Evolutionary conservation across 2,113 vertebrate genomes (phyloP), one percentile per base, ranked within the genome.

Genomic region (Calypte anna): DNA sequence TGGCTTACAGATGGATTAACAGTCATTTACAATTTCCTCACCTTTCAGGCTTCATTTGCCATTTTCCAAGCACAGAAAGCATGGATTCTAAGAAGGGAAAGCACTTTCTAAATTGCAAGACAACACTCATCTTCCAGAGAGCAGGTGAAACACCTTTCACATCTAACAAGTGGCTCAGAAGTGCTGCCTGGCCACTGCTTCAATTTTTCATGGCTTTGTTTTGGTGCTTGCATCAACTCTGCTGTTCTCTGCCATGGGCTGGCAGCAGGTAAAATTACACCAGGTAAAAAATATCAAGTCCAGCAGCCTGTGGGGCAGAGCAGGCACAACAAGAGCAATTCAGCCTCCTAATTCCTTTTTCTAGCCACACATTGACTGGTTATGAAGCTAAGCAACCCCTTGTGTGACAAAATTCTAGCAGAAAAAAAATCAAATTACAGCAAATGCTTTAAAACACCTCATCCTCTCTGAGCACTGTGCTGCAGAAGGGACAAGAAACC

Each of bases 211-310:
- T 18, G 31, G 33, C 84, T 95, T 90, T 30, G 4, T 40, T 85
- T 55, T 6, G 14, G 33, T 67, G 75, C n/a, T 54, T 38, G 36
- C 48, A 72, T 46, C 77, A 93, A 83, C 66, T 82, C 6, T 72
- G 76, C 86, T 82, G 87, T 87, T 96, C 94, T 55, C 92, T 79
- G 33, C 27, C 82, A 46, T 46, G 33, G 36, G n/a, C 16, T 80
- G 76, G 68, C 69, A 93, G 74, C 23, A 70, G 51, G 63, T 59
- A 58, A 93, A 96, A 86, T 63, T 53, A 70, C 78, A 69, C 51
- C 0, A 86, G 17, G 55, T 24, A 38, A 85, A 94, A 57, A 33
- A 5, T 1, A 68, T 12, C 28, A 67, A 22, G 90, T 86, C 88
- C 85, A 92, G 61, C 69, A 88, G 82, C 44, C 22, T 23, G 69